Evolutionary conservation across 2,113 vertebrate species (phyloP), one percentile per base, ranked within the genome.

Genomic region (Corapipo altera): DNA sequence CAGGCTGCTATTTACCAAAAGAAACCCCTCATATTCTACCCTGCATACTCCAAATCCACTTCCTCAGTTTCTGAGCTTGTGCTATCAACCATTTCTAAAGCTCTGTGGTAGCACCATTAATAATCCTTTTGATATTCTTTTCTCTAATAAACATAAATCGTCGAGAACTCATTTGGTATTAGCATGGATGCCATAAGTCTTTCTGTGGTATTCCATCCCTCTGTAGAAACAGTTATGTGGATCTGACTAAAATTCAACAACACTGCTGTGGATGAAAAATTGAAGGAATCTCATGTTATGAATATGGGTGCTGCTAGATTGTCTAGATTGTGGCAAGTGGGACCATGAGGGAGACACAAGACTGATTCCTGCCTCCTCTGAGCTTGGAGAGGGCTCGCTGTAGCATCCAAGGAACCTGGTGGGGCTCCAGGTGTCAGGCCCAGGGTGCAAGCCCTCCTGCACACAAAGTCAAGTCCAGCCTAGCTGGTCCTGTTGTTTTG

Each of bases 101-200:
- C 13, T 91, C 46, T 73, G 16, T 28, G 39, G 49, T 69, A 89
- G 77, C 52, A 81, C 52, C 21, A 61, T 95, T 82, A 77, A 89
- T 91, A 95, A 91, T 64, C 19, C 35, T 78, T 87, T 95, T n/a
- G 22, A 55, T 92, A 85, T 58, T 72, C 12, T 92, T 93, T 94
- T 87, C 22, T 87, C 59, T 95, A 70, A 75, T 85, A 72, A 91
- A 79, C 0, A 1, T 85, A 94, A 93, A 88, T 88, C 27, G 61
- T 62, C 9, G 7, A 43, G 41, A 88, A 81, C 71, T 92, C 74
- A 49, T 87, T 95, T 80, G 58, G 33, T 71, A 75, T 83, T 81
- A 95, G 30, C 32, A 69, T 80, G 59, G 57, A 71, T 92, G 55
- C 41, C 11, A 0, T 27, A 71, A 46, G 24, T 49, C 26, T 94